Evolutionary conservation across 2,113 vertebrate genomes (phyloP), one percentile per base, ranked within the genome.

Genomic region (Baryphthengus martii): DNA sequence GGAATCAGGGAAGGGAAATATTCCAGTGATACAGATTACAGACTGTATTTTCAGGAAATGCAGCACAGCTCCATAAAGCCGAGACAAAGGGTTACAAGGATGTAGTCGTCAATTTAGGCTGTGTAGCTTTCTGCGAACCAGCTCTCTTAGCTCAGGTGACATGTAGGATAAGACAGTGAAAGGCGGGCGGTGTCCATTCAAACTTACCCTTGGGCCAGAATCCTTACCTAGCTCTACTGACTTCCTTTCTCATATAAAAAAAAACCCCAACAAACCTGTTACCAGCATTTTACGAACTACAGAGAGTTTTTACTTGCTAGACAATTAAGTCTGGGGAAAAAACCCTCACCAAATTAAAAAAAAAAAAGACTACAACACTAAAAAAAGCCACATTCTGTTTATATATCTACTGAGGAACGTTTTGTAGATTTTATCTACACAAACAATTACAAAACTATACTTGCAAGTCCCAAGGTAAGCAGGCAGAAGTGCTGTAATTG

Each of bases 241-340:
- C 15, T 28, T 28, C 26, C 16, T 61, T 52, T 15, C 7, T 42
- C 18, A 8, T 17, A 25, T 18, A 26, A 13, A 21, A 12, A 25
- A 11, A 24, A 6, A 25, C 19, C 35, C 9, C 16, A 28, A n/a
- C 13, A 26, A 6, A 0, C 47, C 29, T 35, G 11, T 47, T 81
- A 76, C 37, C 13, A n/a, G 18, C 1, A 62, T 78, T 92, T 80
- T 65, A 70, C 88, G 37, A 90, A 63, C 29, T 79, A 91, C 11
- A 77, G 15, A 53, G 20, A 62, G 15, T 55, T 88, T 92, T 90
- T 78, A 88, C n/a, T 55, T 85, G 31, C 44, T 63, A 75, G 24
- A 53, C 13, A 89, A 86, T 75, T 93, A 91, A 11, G 31, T 40
- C 40, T 68, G 33, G 37, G 21, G 1, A 71, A 72, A 24, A 40